Evolutionary conservation across 2,797 vertebrate genomes (phyloP).

Genomic region (Tapera naevia): DNA sequence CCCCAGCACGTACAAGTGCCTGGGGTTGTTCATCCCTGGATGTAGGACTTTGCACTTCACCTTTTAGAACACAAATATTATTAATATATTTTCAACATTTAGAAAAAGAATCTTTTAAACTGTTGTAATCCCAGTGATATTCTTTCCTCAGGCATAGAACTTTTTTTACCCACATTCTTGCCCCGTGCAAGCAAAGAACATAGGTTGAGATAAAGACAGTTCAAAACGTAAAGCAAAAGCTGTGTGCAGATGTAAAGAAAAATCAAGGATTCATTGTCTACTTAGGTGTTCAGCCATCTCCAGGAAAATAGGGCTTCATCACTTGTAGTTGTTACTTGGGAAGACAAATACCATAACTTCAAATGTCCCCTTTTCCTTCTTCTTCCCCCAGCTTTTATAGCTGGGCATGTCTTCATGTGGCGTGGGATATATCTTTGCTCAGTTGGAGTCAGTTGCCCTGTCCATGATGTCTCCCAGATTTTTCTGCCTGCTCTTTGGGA

Average conservation of each 20-base stretch:
- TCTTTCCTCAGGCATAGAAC: background rate
- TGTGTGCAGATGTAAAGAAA: rapidly evolving
- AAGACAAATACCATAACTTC: background rate
- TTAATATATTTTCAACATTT: background rate
- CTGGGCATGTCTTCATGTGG: background rate
- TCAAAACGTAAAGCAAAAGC: background rate
- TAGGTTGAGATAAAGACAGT: background rate
- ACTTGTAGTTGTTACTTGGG: rapidly evolving
- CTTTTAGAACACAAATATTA: background rate
- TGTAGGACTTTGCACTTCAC: background rate
- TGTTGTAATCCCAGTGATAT: background rate
- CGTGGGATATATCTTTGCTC: background rate
- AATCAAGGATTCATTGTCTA: background rate
- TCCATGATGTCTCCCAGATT: background rate
- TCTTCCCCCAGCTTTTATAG: background rate
- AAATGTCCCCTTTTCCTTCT: background rate
- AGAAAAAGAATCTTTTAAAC: background rate
- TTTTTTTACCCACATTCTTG: background rate
- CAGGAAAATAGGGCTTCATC: too few relatives aligned
- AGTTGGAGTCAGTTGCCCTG: background rate
- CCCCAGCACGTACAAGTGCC: background rate
- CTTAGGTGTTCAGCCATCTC: background rate
- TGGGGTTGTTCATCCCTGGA: background rate
- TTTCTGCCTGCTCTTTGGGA: too few relatives aligned
- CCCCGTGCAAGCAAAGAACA: too few relatives aligned